Evolutionary conservation across 2,113 vertebrate species (phyloP).

Genomic region (Scortum barcoo): DNA sequence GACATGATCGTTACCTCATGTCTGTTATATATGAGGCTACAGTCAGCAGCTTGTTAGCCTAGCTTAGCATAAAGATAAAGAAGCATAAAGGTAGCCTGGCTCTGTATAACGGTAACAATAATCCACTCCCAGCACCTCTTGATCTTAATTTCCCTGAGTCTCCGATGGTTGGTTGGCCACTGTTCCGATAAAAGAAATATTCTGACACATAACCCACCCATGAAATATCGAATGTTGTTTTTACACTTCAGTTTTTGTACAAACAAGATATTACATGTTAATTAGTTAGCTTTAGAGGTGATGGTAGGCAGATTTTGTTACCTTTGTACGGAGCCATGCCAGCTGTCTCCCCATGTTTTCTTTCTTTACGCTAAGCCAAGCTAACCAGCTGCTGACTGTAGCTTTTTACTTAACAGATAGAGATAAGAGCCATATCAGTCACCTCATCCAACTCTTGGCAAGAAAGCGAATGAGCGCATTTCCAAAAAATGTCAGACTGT

Average conservation of each 20-base stretch:
- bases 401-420: background rate
- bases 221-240: background rate
- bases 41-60: background rate
- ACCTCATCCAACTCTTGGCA: background rate
- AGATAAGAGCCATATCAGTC: background rate
- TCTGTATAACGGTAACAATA: background rate
- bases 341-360: background rate
- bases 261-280: background rate
- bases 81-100: background rate
- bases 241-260: background rate
- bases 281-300: background rate
- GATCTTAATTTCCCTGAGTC: too few species aligned
- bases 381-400: background rate
- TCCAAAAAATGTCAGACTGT: background rate
- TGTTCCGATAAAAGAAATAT: background rate
- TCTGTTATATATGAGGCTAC: background rate
- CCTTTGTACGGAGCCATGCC: background rate
- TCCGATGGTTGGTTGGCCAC: background rate
- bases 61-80: background rate
- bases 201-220: background rate
- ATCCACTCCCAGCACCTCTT: background rate
- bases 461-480: background rate
- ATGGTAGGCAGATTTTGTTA: background rate
- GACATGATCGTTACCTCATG: background rate
- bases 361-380: slow-evolving; percentile 10